phyloP scores from a whole-genome alignment of 2,113 vertebrate genomes.

The Aspiorhynchus laticeps region DNA sequence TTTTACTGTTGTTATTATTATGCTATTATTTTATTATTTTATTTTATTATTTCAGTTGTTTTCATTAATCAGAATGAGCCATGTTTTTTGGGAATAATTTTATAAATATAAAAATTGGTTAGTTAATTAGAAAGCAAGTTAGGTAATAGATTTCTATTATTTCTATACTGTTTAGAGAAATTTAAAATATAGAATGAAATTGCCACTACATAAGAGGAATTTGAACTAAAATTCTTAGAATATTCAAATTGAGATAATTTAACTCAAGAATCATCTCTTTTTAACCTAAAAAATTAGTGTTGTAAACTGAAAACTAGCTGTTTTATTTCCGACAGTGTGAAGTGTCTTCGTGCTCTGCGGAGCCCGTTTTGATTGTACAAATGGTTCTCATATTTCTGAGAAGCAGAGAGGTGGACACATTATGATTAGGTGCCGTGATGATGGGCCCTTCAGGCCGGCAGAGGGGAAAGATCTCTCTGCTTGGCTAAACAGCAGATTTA shows the following conservation, averaged over 20 bases:
- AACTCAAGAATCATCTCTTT: neutral
- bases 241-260: neutral
- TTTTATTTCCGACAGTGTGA: neutral
- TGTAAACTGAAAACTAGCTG: slow-evolving; percentile 16
- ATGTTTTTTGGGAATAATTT: neutral
- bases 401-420: slow-evolving; percentile 48
- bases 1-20: too few species aligned
- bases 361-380: slow-evolving; percentile 42
- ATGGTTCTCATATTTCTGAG: slow-evolving; percentile 55
- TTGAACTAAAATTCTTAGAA: neutral
- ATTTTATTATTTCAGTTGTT: neutral
- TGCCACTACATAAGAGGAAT: neutral
- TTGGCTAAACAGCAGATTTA: slow-evolving; percentile 59
- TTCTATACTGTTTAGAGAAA: too few species aligned
- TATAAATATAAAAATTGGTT: too few species aligned
- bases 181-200: neutral
- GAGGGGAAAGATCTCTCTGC: slow-evolving; percentile 54
- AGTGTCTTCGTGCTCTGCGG: slow-evolving; percentile 13
- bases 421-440: slow-evolving; percentile 54
- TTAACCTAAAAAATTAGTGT: neutral
- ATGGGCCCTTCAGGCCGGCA: slow-evolving; percentile 32
- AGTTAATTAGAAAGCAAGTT: too few species aligned
- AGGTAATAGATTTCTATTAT: too few species aligned
- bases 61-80: neutral
- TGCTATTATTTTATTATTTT: too few species aligned